A percentile compares a stretch with the other conserved stretches of the same genome.
These are phyloP conservation scores for Propithecus deckenii DNA, from an alignment of 2,797 vertebrate species.

Conservation along the genomic window DNA sequence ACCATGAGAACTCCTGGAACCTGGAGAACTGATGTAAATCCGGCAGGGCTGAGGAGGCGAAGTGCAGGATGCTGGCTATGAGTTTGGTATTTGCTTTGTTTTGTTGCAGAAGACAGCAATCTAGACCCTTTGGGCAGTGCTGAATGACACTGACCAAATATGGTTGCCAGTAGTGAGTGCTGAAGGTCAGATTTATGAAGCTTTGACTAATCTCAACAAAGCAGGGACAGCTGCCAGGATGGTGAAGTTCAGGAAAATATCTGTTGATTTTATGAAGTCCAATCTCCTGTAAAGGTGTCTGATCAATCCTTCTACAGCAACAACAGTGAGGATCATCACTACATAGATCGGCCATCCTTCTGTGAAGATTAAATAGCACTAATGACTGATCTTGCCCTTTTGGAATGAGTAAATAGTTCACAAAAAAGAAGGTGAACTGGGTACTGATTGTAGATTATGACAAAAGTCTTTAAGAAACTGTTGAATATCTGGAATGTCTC, in stretches of 20 bases:
- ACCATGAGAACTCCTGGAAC: not conserved
- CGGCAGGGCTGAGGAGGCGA: not conserved
- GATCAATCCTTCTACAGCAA: conserved; percentile 87
- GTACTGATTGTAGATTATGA: conserved; percentile 90
- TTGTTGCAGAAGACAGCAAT: not conserved
- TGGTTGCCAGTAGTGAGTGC: conserved; percentile 89
- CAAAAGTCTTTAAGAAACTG: conserved; percentile 91
- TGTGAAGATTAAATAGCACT: conserved; percentile 93
- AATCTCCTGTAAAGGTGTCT: conserved; percentile 88
- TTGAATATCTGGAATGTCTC: conserved; percentile 92
- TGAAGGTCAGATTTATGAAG: conserved; percentile 86
- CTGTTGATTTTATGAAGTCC: conserved; percentile 90
- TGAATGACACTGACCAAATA: conserved; percentile 92
- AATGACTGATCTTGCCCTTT: conserved; percentile 89
- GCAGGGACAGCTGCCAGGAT: conserved; percentile 88
- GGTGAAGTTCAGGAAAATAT: conserved; percentile 91
- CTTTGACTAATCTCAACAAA: conserved; percentile 91
- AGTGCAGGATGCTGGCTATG: not conserved
- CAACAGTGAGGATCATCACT: conserved; percentile 91
- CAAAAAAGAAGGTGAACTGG: conserved; percentile 91
- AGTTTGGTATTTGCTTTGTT: not conserved
- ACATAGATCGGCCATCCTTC: conserved; percentile 87
- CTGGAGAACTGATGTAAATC: not conserved
- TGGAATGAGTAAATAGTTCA: conserved; percentile 93
- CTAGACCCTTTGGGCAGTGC: conserved; percentile 86